Evolutionary conservation across 1,140 invertebrate species (phyloP).

Genomic region (Pachyrhynchus sulphureomaculatus): DNA sequence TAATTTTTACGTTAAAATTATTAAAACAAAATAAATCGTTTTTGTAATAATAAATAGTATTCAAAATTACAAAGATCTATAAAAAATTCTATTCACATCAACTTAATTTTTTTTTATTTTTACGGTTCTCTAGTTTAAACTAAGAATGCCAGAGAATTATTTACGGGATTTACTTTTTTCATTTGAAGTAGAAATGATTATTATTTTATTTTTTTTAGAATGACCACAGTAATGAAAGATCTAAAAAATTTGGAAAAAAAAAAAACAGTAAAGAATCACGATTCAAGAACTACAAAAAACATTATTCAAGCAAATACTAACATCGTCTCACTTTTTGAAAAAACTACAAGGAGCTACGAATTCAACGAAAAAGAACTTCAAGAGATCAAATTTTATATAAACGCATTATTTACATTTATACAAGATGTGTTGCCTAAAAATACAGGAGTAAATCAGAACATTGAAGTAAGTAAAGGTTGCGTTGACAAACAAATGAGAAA

Average conservation of each 20-base stretch:
- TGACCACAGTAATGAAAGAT: constrained; percentile 40
- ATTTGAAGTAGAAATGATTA: too few relatives aligned
- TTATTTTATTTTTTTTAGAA: constrained; percentile 34
- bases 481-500: too few relatives aligned
- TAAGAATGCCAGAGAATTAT: too few relatives aligned
- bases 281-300: constrained; percentile 35
- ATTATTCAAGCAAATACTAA: constrained; percentile 36
- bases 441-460: not conserved
- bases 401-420: constrained; percentile 17
- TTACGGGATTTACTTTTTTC: too few relatives aligned
- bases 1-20: too few relatives aligned
- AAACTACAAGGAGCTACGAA: constrained; percentile 11
- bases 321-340: constrained; percentile 36
- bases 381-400: constrained; percentile 14
- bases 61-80: too few relatives aligned
- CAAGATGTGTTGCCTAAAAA: constrained; percentile 7
- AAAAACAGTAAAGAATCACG: constrained; percentile 42
- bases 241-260: constrained; percentile 45
- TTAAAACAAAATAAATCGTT: too few relatives aligned
- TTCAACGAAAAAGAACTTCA: constrained; percentile 1
- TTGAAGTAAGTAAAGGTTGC: not conserved
- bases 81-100: too few relatives aligned
- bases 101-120: too few relatives aligned
- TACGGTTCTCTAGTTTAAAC: too few relatives aligned
- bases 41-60: too few relatives aligned